Evolutionary conservation across 2,113 vertebrate species (phyloP).

Genomic region (Equus przewalskii): DNA sequence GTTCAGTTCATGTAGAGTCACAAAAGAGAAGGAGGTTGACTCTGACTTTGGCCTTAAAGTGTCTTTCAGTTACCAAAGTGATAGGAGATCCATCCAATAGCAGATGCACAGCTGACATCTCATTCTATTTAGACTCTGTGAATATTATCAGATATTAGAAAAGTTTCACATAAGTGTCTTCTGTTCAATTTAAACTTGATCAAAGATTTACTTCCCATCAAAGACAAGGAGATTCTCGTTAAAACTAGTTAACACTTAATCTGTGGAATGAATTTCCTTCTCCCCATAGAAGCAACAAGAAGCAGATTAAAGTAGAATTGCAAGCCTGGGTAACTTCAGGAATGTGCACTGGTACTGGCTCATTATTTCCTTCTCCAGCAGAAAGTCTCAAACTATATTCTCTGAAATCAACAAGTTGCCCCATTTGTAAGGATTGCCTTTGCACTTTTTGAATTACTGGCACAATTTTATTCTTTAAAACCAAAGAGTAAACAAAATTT

Average conservation of each 20-base stretch:
- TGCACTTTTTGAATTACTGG: slow-evolving; percentile 78
- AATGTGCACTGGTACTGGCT: slow-evolving; percentile 60
- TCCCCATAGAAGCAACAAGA: neutral
- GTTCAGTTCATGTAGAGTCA: neutral
- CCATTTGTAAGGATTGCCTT: slow-evolving; percentile 46
- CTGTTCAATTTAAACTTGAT: slow-evolving; percentile 68
- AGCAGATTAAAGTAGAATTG: slow-evolving; percentile 47
- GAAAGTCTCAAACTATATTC: slow-evolving; percentile 65
- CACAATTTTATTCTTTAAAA: slow-evolving; percentile 74
- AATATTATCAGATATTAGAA: slow-evolving; percentile 60
- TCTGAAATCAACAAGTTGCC: slow-evolving; percentile 63
- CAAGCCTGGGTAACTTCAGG: slow-evolving; percentile 68
- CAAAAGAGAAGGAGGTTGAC: neutral
- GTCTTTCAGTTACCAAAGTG: slow-evolving; percentile 47
- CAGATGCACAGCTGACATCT: neutral
- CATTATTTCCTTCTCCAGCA: slow-evolving; percentile 62
- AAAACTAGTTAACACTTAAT: slow-evolving; percentile 73
- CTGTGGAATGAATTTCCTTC: slow-evolving; percentile 38
- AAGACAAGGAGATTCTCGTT: slow-evolving; percentile 67
- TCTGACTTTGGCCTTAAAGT: slow-evolving; percentile 12
- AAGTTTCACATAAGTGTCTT: slow-evolving; percentile 51
- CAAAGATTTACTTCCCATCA: slow-evolving; percentile 60
- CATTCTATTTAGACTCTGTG: slow-evolving; percentile 23
- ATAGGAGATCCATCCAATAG: neutral
- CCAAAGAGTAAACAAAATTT: slow-evolving; percentile 70